Evolutionary conservation across 2,797 vertebrate species (phyloP), one percentile per base, ranked within the genome.

Genomic region (Ambastaia sidthimunki): DNA sequence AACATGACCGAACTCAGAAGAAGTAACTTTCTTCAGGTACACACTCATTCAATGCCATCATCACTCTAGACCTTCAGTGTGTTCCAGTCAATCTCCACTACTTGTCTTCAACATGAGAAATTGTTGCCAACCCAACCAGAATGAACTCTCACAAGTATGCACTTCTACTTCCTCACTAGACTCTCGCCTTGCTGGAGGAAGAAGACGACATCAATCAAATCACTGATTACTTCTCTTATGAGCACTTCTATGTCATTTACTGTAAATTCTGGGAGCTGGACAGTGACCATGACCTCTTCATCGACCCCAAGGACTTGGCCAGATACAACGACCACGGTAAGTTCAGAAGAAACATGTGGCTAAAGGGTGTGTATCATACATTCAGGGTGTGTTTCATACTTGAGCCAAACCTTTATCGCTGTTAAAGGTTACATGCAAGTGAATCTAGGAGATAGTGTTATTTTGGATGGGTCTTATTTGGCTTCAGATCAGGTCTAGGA

Each of bases 231-330:
- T 99, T 99, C 93, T 99, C 98, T 82, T 99, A 99, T 0, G 98
- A 99, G 86, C 98, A 99, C 87, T 99, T 99, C 87, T 99, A 99
- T 83, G 98, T 99, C 77, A 99, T 99, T 93, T 99, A 99, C 91
- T 99, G 98, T 95, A 99, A 99, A 91, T 99, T 99, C 91, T 99
- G 98, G 98, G 98, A 99, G 92, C 92, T 99, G 91, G 98, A 99
- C 91, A 96, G 95, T 55, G 98, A 99, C 89, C 98, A 99, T 13
- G 98, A 99, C 88, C 95, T 99, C 82, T 99, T 97, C 88, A 96
- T 99, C 71, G 96, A 97, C 91, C 96, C 96, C 88, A 97, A 96
- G 71, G 98, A 99, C 89, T 93, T 99, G 82, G 94, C 94, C 37
- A 94, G 95, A 89, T 99, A 99, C 89, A 99, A 97, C 74, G 98